Conservation (phyloP, 2,113 vertebrate species). For the Martes martes region DNA sequence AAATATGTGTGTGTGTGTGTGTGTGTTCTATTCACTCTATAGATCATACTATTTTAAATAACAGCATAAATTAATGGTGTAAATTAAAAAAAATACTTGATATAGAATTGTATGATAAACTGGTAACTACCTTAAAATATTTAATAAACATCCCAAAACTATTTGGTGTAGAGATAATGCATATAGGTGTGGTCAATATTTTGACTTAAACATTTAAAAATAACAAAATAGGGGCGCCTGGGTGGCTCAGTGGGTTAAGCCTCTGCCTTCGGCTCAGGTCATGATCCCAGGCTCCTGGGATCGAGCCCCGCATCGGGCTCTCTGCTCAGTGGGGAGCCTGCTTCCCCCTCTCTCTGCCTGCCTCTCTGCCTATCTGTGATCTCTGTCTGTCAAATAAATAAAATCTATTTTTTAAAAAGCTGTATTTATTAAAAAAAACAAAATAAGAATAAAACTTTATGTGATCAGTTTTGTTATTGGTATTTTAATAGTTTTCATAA, state of each 20-base stretch:
- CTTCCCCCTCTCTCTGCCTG: no score
- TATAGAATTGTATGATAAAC: background rate
- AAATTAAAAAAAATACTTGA: slow-evolving; percentile 30
- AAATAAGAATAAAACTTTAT: background rate
- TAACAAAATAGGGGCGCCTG: background rate
- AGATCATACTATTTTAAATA: background rate
- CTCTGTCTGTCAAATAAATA: no score
- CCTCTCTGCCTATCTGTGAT: no score
- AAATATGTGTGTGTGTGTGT: background rate
- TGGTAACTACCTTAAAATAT: background rate
- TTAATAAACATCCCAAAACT: background rate
- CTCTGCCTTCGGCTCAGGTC: no score
- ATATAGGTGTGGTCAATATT: background rate
- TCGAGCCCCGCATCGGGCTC: no score
- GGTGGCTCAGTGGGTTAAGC: no score
- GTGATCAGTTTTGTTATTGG: background rate
- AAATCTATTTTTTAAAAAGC: no score
- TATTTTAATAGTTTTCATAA: slow-evolving; percentile 21
- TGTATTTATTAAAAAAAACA: background rate
- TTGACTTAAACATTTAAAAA: slow-evolving; percentile 35
- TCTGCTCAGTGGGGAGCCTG: no score
- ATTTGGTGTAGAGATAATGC: background rate
- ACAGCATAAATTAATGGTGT: background rate
- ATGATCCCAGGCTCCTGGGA: no score
- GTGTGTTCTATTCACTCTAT: background rate